These are phyloP conservation scores for Drosophila parthenogenetica DNA, from an alignment of 2,888 invertebrate genomes.

Conservation along the genomic window DNA sequence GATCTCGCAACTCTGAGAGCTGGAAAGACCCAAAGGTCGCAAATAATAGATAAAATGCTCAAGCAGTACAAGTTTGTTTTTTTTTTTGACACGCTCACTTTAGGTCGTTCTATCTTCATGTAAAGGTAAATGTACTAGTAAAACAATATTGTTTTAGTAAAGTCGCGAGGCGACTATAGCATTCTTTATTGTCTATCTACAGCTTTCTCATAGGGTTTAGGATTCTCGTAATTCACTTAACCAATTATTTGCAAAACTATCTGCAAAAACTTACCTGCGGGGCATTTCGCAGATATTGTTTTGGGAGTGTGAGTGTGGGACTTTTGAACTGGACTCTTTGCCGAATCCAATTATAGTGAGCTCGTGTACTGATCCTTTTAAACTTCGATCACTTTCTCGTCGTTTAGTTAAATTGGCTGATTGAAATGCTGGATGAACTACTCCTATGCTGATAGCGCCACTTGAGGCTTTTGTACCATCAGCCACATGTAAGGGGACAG, in stretches of 20 bases:
- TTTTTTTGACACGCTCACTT: too few species aligned
- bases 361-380: slow-evolving; percentile 94
- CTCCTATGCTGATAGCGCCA: slow-evolving; percentile 52
- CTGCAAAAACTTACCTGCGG: slow-evolving; percentile 88
- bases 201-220: too few species aligned
- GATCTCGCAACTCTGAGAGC: too few species aligned
- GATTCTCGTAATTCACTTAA: too few species aligned
- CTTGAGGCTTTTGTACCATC: slow-evolving; percentile 77
- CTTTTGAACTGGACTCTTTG: slow-evolving; percentile 87
- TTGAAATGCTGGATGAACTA: slow-evolving; percentile 71
- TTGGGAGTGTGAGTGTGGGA: slow-evolving; percentile 95
- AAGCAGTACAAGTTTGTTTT: too few species aligned
- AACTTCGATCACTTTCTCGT: slow-evolving; percentile 93
- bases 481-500: slow-evolving; percentile 86
- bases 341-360: slow-evolving; percentile 90
- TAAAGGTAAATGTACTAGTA: too few species aligned
- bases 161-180: too few species aligned
- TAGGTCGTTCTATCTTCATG: too few species aligned
- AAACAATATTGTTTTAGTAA: too few species aligned
- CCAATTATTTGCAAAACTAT: background rate
- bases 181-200: too few species aligned
- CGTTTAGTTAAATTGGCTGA: slow-evolving; percentile 87
- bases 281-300: slow-evolving; percentile 95
- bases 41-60: too few species aligned
- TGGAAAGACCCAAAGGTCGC: too few species aligned